Conservation (phyloP, 2,113 vertebrate genomes). For the Syngnathoides biaculeatus region DNA sequence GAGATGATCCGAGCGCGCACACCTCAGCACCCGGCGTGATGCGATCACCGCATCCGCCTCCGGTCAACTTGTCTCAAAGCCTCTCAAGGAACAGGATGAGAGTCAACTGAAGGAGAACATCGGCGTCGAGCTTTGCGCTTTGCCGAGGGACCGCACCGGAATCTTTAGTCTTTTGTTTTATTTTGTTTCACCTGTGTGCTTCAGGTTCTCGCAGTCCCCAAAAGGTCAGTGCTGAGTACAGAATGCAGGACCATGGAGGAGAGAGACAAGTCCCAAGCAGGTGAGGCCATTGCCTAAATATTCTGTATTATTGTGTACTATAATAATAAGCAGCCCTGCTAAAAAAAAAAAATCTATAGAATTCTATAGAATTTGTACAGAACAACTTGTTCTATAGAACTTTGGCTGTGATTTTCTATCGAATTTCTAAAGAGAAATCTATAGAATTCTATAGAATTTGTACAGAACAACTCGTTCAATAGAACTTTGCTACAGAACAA, state of each 20-base stretch:
- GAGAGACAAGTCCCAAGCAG: slow-evolving; percentile 75
- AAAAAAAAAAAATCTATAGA: too few relatives aligned
- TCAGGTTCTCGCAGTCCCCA: neutral
- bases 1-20: slow-evolving; percentile 39
- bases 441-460: too few relatives aligned
- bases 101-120: slow-evolving; percentile 7
- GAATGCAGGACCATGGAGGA: slow-evolving; percentile 77
- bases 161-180: neutral
- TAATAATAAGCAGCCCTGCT: too few relatives aligned
- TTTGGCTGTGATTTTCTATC: too few relatives aligned
- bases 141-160: neutral
- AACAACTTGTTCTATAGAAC: too few relatives aligned
- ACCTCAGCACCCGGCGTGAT: slow-evolving; percentile 30
- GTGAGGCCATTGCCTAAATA: slow-evolving; percentile 49
- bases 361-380: too few relatives aligned
- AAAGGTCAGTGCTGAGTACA: slow-evolving; percentile 28
- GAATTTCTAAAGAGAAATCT: too few relatives aligned
- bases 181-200: slow-evolving; percentile 5
- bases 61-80: slow-evolving; percentile 32
- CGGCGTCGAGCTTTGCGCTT: neutral
- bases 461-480: too few relatives aligned
- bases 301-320: neutral
- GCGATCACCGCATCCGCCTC: slow-evolving; percentile 33
- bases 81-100: slow-evolving; percentile 17
- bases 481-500: too few relatives aligned